A percentile compares a stretch with the other conserved stretches of the same genome.
Evolutionary conservation across 2,888 invertebrate species (phyloP).

Genomic region (Harpalus rufipes): DNA sequence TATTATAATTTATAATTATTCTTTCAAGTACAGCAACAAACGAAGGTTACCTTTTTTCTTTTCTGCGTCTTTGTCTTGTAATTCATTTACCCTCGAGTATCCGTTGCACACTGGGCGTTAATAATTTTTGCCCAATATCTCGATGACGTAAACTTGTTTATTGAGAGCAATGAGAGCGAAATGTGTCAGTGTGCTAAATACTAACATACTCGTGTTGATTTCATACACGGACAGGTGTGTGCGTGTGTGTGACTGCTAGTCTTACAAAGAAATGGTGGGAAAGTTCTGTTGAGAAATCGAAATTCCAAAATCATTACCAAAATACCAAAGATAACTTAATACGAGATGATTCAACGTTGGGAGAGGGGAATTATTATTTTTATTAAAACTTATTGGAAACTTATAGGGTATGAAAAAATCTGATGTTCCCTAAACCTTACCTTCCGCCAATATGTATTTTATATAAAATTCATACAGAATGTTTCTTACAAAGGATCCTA

Average conservation of each 20-base stretch:
- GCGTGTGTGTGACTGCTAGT: slow-evolving; percentile 18
- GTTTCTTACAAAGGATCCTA: too few relatives aligned
- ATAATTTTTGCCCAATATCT: slow-evolving; percentile 51
- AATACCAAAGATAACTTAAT: slow-evolving; percentile 3
- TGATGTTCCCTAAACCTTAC: too few relatives aligned
- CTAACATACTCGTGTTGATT: slow-evolving; percentile 26
- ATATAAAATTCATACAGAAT: too few relatives aligned
- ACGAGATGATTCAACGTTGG: too few relatives aligned
- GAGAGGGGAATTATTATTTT: too few relatives aligned
- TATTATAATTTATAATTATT: too few relatives aligned
- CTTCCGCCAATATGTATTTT: too few relatives aligned
- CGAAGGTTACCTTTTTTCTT: not conserved
- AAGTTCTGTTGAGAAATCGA: slow-evolving; percentile 58
- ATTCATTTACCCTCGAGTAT: slow-evolving; percentile 39
- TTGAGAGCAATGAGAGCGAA: slow-evolving; percentile 49
- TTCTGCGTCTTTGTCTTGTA: not conserved
- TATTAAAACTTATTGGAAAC: too few relatives aligned
- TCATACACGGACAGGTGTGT: slow-evolving; percentile 8
- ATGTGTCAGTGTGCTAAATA: slow-evolving; percentile 65
- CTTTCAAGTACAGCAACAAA: too few relatives aligned
- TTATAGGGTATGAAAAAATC: too few relatives aligned
- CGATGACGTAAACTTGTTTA: slow-evolving; percentile 62
- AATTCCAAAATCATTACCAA: slow-evolving; percentile 62
- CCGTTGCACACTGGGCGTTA: slow-evolving; percentile 33
- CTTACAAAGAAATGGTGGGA: slow-evolving; percentile 57